Evolutionary conservation across 2,797 vertebrate genomes (phyloP).

Genomic region (Danionella dracula): DNA sequence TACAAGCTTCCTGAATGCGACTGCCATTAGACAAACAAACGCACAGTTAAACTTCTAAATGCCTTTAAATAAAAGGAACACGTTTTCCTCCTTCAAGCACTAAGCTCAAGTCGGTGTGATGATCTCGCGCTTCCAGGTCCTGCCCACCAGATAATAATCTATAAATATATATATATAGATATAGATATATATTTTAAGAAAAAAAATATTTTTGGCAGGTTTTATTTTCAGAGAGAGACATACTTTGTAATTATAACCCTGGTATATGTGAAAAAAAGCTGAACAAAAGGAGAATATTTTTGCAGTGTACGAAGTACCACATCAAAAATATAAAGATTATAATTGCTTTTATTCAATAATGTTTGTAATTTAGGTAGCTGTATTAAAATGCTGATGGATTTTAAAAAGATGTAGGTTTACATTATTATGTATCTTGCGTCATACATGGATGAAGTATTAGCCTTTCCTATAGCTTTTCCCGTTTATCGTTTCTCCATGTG

Average conservation of each 20-base stretch:
- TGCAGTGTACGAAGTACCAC: slow-evolving; percentile 80
- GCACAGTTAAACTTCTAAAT: neutral
- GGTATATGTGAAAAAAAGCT: slow-evolving; percentile 76
- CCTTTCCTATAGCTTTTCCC: slow-evolving; percentile 62
- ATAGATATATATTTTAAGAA: neutral
- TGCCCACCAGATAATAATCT: slow-evolving; percentile 40
- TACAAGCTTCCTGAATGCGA: slow-evolving; percentile 15
- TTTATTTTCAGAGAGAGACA: slow-evolving; percentile 55
- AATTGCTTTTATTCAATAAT: slow-evolving; percentile 73
- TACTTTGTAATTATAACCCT: slow-evolving; percentile 70
- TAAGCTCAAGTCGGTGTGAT: slow-evolving; percentile 45
- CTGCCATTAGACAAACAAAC: slow-evolving; percentile 11
- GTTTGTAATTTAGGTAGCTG: slow-evolving; percentile 70
- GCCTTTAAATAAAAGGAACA: neutral
- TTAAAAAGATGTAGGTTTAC: slow-evolving; percentile 69
- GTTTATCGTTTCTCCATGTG: slow-evolving; percentile 58
- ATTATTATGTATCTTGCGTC: slow-evolving; percentile 69
- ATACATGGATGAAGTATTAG: slow-evolving; percentile 75
- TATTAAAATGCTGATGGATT: slow-evolving; percentile 65
- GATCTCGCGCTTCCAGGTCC: slow-evolving; percentile 41
- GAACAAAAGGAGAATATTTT: slow-evolving; percentile 65
- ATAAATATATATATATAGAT: slow-evolving; percentile 40
- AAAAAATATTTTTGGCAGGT: slow-evolving; percentile 50
- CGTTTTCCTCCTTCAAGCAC: slow-evolving; percentile 53
- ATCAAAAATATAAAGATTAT: slow-evolving; percentile 65